Conservation (phyloP, 2,888 invertebrate species). For the Gastrophysa polygoni region DNA sequence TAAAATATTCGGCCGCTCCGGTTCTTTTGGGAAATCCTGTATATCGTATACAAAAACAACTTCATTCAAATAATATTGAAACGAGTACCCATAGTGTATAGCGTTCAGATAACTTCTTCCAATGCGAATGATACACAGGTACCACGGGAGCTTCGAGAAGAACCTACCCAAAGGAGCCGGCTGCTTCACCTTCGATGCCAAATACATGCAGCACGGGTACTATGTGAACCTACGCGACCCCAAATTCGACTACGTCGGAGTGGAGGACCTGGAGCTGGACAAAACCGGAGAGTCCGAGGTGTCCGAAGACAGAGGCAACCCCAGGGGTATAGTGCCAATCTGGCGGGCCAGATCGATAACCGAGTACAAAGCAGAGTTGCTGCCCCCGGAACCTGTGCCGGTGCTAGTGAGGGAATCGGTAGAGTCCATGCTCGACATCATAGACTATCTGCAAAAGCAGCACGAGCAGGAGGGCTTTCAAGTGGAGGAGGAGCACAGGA, state of each 20-base stretch:
- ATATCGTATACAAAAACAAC: no score
- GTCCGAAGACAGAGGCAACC: constrained; percentile 46
- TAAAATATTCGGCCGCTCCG: no score
- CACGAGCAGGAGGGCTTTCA: constrained; percentile 57
- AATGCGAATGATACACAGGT: constrained; percentile 41
- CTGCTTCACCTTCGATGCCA: constrained; percentile 77
- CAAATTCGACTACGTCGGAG: constrained; percentile 60
- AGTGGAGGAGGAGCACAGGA: constrained; percentile 57
- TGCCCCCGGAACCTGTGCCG: constrained; percentile 73
- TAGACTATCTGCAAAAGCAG: constrained; percentile 59
- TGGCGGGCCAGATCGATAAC: constrained; percentile 74
- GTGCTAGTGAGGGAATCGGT: constrained; percentile 69
- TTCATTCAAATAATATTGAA: no score
- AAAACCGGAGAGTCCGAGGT: constrained; percentile 57
- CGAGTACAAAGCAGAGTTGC: constrained; percentile 69
- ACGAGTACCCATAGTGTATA: no score
- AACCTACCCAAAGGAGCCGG: constrained; percentile 75
- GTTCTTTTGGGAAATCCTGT: no score
- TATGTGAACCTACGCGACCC: constrained; percentile 68
- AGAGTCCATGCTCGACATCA: constrained; percentile 61
- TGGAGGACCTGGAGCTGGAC: constrained; percentile 59
- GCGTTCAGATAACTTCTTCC: no score
- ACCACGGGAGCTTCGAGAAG: constrained; percentile 74
- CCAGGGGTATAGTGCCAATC: constrained; percentile 59
- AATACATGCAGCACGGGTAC: constrained; percentile 76